Conservation (phyloP, 2,888 invertebrate species). For the Thera obeliscata region DNA sequence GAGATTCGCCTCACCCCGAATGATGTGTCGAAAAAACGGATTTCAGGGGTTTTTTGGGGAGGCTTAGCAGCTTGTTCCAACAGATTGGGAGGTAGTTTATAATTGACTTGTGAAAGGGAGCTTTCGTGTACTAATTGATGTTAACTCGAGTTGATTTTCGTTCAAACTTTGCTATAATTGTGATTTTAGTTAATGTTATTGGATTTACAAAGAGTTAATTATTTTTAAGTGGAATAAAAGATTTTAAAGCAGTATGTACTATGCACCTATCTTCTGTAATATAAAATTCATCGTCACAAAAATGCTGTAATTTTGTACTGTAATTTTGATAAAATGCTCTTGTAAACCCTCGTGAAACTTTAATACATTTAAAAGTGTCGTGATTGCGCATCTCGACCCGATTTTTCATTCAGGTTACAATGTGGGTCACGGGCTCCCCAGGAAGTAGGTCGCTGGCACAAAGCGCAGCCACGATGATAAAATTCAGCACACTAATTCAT, state of each 20-base stretch:
- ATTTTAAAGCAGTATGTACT: background rate
- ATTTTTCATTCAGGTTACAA: slow-evolving; percentile 57
- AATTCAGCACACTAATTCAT: slow-evolving; percentile 26
- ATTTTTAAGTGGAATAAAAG: background rate
- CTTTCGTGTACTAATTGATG: slow-evolving; percentile 25
- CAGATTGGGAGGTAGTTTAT: slow-evolving; percentile 39
- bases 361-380: slow-evolving; percentile 41
- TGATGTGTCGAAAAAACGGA: slow-evolving; percentile 44
- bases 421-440: slow-evolving; percentile 60
- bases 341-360: slow-evolving; percentile 24
- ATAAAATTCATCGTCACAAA: slow-evolving; percentile 13
- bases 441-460: slow-evolving; percentile 53
- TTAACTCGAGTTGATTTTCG: slow-evolving; percentile 22
- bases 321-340: slow-evolving; percentile 23
- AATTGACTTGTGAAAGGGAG: slow-evolving; percentile 35
- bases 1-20: slow-evolving; percentile 37
- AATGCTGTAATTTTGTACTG: background rate
- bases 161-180: slow-evolving; percentile 12
- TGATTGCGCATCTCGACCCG: slow-evolving; percentile 50
- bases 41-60: slow-evolving; percentile 32
- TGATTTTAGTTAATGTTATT: slow-evolving; percentile 3
- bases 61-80: slow-evolving; percentile 34
- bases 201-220: no score
- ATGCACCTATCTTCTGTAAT: background rate
- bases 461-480: slow-evolving; percentile 36